Evolutionary conservation across 2,888 invertebrate genomes (phyloP).

Genomic region (Drosophila rellima): DNA sequence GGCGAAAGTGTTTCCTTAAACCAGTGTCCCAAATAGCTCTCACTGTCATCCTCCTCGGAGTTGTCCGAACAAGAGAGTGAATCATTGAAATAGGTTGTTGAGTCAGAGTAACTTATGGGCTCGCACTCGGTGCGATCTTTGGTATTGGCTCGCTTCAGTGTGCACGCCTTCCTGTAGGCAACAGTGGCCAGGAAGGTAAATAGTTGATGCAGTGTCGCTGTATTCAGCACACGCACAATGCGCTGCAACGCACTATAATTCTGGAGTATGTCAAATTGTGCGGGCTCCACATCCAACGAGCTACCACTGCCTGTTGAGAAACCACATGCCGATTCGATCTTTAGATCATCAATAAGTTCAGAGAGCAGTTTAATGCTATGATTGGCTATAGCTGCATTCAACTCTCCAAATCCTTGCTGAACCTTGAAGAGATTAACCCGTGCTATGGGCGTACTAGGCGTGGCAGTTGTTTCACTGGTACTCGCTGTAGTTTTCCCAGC

Average conservation of each 20-base stretch:
- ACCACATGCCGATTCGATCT: constrained; percentile 84
- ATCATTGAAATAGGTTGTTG: constrained; percentile 98
- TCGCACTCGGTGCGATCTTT: constrained; percentile 93
- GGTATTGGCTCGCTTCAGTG: constrained; percentile 92
- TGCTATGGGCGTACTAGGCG: constrained; percentile 85
- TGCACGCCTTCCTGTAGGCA: constrained; percentile 95
- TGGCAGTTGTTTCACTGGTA: constrained; percentile 77
- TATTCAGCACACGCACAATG: constrained; percentile 86
- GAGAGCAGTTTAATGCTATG: constrained; percentile 91
- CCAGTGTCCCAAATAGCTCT: constrained; percentile 91
- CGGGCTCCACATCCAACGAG: constrained; percentile 75
- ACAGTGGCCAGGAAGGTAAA: constrained; percentile 95
- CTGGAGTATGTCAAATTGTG: constrained; percentile 85
- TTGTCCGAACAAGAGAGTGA: constrained; percentile 96
- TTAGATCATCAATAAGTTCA: constrained; percentile 85
- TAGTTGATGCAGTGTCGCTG: constrained; percentile 88
- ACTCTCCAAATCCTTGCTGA: constrained; percentile 94
- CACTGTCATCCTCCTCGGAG: constrained; percentile 92
- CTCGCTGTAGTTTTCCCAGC: constrained; percentile 85
- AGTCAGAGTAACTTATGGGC: constrained; percentile 94
- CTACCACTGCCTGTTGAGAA: constrained; percentile 9
- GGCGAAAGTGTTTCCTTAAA: constrained; percentile 97
- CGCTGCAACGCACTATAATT: constrained; percentile 86
- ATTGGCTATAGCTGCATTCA: constrained; percentile 95
- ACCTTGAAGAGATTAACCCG: constrained; percentile 91